Percentiles rank a stretch among this genome's conserved stretches.
phyloP scores from a whole-genome alignment of 2,113 vertebrate genomes.

The Saccopteryx bilineata region DNA sequence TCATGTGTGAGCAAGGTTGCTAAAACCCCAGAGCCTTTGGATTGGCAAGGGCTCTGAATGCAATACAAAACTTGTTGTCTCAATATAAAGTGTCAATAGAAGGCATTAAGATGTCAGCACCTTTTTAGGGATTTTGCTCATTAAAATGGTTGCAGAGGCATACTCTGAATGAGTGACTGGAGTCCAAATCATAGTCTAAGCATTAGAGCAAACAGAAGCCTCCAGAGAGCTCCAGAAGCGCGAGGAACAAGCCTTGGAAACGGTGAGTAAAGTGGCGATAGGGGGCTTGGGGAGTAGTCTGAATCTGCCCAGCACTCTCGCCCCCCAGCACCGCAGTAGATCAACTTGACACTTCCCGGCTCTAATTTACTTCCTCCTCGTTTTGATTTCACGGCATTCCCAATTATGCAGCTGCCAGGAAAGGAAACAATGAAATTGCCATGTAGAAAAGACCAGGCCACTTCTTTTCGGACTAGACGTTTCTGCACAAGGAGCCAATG shows the following conservation, averaged over 20 bases:
- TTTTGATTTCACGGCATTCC: conserved; percentile 82
- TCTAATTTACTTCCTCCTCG: conserved; percentile 77
- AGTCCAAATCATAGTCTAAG: not conserved
- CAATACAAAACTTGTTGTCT: conserved; percentile 26
- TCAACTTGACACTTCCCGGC: conserved; percentile 84
- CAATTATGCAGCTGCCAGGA: conserved; percentile 82
- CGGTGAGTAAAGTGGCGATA: not conserved
- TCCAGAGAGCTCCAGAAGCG: conserved; percentile 52
- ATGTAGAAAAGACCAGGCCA: conserved; percentile 59
- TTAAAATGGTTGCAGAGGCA: conserved; percentile 59
- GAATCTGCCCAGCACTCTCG: conserved; percentile 49
- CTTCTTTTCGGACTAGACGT: conserved; percentile 57
- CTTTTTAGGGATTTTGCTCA: conserved; percentile 65
- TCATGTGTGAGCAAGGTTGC: not conserved
- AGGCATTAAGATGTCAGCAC: conserved; percentile 75
- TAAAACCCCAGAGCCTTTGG: not conserved
- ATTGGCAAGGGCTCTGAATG: conserved; percentile 57
- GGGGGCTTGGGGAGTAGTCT: conserved; percentile 50
- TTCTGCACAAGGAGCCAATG: conserved; percentile 55
- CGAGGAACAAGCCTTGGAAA: not conserved
- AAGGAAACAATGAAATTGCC: conserved; percentile 75
- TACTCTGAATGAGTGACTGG: not conserved
- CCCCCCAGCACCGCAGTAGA: conserved; percentile 52
- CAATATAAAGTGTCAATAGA: conserved; percentile 38
- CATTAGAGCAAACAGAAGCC: not conserved